Conservation (phyloP, 2,888 invertebrate species). For the Hoplodrina ambigua region DNA sequence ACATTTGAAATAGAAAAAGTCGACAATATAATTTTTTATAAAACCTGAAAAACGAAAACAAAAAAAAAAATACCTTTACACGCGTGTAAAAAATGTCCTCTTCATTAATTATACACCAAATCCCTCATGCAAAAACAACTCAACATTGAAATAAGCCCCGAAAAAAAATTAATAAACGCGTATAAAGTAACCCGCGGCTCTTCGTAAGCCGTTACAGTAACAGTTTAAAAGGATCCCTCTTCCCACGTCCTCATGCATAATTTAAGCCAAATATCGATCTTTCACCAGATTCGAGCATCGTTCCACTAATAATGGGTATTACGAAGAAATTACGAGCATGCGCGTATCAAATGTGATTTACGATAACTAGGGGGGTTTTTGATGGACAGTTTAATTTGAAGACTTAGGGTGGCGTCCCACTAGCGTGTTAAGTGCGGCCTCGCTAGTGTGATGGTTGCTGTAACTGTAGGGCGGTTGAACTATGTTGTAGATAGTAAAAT, state of each 20-base stretch:
- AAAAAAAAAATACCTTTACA: no score
- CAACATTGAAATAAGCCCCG: not conserved
- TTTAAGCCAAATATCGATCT: conserved; percentile 73
- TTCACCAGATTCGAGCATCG: conserved; percentile 56
- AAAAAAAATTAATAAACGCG: conserved; percentile 46
- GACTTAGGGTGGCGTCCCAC: conserved; percentile 36
- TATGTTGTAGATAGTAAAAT: no score
- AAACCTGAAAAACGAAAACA: no score
- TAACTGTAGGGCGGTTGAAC: no score
- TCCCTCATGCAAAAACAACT: not conserved
- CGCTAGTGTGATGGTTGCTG: not conserved
- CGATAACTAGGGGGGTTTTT: conserved; percentile 50
- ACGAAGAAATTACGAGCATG: conserved; percentile 65
- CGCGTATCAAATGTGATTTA: conserved; percentile 61
- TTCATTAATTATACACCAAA: not conserved
- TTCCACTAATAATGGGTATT: conserved; percentile 69
- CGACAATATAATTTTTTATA: no score
- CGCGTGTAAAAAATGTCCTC: not conserved
- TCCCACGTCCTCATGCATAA: conserved; percentile 73
- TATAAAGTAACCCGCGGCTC: conserved; percentile 50
- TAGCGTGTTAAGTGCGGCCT: not conserved
- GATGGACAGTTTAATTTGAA: conserved; percentile 56
- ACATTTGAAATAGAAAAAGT: no score
- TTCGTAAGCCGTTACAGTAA: conserved; percentile 62
- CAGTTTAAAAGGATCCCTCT: conserved; percentile 70